Base-by-base conservation (phyloP, 2,113 vertebrate genomes). In the Formicarius rufipectus region DNA sequence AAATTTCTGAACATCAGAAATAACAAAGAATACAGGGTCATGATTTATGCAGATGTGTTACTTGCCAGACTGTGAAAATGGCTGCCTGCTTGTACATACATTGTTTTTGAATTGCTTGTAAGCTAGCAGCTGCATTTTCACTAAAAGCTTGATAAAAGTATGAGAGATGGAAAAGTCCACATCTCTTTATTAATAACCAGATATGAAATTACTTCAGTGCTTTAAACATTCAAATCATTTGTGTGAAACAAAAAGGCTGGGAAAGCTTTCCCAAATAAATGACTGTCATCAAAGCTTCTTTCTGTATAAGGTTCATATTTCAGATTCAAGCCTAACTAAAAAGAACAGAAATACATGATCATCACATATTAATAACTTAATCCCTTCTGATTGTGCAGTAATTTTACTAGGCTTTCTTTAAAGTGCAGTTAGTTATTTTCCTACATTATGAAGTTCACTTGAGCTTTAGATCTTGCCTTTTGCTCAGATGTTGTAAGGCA, bases 211-310 rank as follows among this genome's bases (percentile, higher is more conserved):
- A 23, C 94, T 93, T 62, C 62, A 85, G 3, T 77, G 27, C 79
- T 88, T 94, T 75, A 84, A 94, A 45, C 28, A 60, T 90, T 92
- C n/a, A 90, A 78, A 89, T 86, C 0, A 73, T 49, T 84, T 92
- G 37, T 72, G 64, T 5, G 17, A 87, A 90, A 93, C 77, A 94
- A 60, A 84, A 90, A 84, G 68, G 7, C 68, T 94, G 76, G 60
- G 68, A 89, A 87, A 84, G 63, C 83, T 94, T 95, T 92, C 89
- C 71, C 58, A 96, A 94, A 76, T 89, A 92, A 93, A 87, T 89
- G 7, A 62, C 73, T 94, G 56, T 90, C 84, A 78, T 95, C 66
- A 95, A 95, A 91, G 84, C 77, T 87, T 27, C 90, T 79, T 96
- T 94, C 91, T 40, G n/a, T 93, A 39, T 90, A 90, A 84, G 91